Conservation (phyloP, 2,888 invertebrate genomes). For the Julus scanicus region DNA sequence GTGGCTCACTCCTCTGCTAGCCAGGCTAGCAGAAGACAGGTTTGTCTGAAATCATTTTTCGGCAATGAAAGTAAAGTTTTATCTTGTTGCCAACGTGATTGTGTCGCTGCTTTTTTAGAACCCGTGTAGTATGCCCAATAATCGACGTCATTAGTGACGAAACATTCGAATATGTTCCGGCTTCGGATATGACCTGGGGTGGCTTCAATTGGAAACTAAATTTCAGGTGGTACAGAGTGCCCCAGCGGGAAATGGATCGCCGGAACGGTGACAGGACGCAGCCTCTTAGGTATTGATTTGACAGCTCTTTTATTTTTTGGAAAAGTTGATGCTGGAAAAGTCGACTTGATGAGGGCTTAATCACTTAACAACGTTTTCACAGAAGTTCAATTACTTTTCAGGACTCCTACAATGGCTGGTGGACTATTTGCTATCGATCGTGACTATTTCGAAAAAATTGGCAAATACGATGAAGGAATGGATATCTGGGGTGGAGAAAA, state of each 20-base stretch:
- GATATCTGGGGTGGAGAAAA: constrained; percentile 99
- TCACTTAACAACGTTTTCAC: no score
- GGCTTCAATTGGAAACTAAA: constrained; percentile 99
- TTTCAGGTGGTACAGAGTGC: constrained; percentile 99
- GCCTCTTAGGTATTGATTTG: constrained; percentile 74
- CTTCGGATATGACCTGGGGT: constrained; percentile 99
- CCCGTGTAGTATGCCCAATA: constrained; percentile 96
- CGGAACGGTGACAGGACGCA: constrained; percentile 92
- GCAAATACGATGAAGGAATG: constrained; percentile 99
- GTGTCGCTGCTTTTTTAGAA: constrained; percentile 67
- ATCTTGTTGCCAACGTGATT: no score
- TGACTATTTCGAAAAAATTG: constrained; percentile 97
- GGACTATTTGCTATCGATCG: constrained; percentile 81
- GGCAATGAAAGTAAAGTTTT: not conserved
- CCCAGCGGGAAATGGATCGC: constrained; percentile 94
- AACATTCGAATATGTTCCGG: constrained; percentile 98
- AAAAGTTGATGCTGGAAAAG: no score
- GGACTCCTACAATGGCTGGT: constrained; percentile 98
- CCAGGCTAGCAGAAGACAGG: constrained; percentile 89
- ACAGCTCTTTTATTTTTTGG: constrained; percentile 9
- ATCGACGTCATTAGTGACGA: constrained; percentile 99
- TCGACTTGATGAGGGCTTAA: no score
- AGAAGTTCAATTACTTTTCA: constrained; percentile 60
- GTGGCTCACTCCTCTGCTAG: constrained; percentile 96
- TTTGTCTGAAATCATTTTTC: constrained; percentile 60